Base-by-base conservation (phyloP, 2,113 vertebrate species). In the human region DNA sequence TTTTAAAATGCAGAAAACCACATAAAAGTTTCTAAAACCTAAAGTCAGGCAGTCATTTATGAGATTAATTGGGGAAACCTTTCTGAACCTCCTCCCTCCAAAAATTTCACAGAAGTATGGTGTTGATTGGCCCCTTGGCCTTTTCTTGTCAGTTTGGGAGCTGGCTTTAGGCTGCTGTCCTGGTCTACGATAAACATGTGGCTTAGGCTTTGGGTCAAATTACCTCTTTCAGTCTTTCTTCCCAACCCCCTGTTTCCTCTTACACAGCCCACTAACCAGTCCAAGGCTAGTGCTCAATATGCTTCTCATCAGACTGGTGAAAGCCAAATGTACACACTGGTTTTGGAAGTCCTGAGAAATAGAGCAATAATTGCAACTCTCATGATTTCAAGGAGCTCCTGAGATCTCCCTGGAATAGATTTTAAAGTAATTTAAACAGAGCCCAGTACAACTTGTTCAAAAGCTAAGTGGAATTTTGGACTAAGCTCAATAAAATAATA, bases 401-500 rank as follows among this genome's bases (percentile, higher is more conserved):
- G n/a, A 89, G 57, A 68, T 32, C 13, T 45, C 16, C 2, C 25
- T 82, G 59, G 35, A 90, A 86, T 81, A 78, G 23, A 90, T 68
- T 90, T 68, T 72, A 70, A 90, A 48, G 57, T 89, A 66, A 73
- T 50, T 87, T 76, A 93, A 88, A 35, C 61, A 35, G 87, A 13
- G 22, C 79, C 55, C 75, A 90, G 57, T 7, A 72, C 35, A 93
- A 64, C 68, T 93, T 93, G 40, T 90, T 88, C 90, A 89, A 87
- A 50, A 92, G 84, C 38, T 95, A 84, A 96, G 81, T 76, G 79
- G 57, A 93, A 96, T 90, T 95, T 85, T 94, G 81, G 30, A 70
- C 72, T 95, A 87, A 93, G n/a, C 16, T 87, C 68, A 95, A 83
- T 95, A 66, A 92, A 95, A 94, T 83, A 80, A 57, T 95, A 72